Evolutionary conservation across 2,888 invertebrate species (phyloP).

Genomic region (Platycnemis pennipes): DNA sequence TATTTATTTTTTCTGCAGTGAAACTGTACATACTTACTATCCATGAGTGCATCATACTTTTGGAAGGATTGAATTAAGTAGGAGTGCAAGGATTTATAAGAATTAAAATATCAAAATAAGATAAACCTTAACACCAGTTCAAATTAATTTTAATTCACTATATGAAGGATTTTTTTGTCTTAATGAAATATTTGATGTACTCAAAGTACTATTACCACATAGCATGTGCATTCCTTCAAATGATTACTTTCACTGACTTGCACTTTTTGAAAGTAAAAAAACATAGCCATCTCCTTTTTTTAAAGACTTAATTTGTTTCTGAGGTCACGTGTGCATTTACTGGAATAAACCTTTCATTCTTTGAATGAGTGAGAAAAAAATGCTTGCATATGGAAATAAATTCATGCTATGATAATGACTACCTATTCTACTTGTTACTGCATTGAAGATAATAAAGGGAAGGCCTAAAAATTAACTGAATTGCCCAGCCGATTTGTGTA

Average conservation of each 20-base stretch:
- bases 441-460: neutral
- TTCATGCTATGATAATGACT: neutral
- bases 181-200: no score
- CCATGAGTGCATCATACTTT: no score
- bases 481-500: neutral
- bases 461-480: neutral
- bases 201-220: no score
- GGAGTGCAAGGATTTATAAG: no score
- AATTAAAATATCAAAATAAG: no score
- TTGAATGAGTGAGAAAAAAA: neutral
- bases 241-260: neutral
- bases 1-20: no score
- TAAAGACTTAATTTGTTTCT: neutral
- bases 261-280: neutral
- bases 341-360: neutral
- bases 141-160: no score
- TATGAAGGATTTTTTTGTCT: no score
- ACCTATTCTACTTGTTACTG: neutral
- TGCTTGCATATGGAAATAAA: neutral
- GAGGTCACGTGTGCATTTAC: neutral
- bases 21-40: no score
- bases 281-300: neutral
- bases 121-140: no score
- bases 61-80: no score
- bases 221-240: slow-evolving; percentile 4